Evolutionary conservation across 1,140 invertebrate genomes (phyloP).

Genomic region (Lepidostoma basale): DNA sequence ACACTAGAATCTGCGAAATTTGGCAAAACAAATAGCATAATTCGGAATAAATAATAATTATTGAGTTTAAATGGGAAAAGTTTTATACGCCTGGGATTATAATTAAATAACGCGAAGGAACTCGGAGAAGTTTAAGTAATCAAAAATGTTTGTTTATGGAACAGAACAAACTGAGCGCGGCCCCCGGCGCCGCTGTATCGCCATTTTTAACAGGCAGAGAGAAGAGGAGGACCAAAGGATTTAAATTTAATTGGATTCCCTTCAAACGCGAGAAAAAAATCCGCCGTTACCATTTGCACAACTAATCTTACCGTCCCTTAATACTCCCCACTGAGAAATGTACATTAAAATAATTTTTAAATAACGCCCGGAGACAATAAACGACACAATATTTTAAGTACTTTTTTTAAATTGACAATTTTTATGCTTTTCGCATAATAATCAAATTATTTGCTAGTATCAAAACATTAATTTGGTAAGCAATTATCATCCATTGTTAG

Average conservation of each 20-base stretch:
- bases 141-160: background rate
- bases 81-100: constrained; percentile 1
- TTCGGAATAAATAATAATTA: constrained; percentile 2
- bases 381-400: too few relatives aligned
- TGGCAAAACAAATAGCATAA: background rate
- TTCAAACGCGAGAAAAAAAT: background rate
- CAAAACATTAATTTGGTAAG: too few relatives aligned
- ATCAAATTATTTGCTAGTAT: too few relatives aligned
- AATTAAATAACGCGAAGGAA: constrained; percentile 12
- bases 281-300: too few relatives aligned
- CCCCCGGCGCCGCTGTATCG: background rate
- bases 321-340: too few relatives aligned
- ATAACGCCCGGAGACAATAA: too few relatives aligned
- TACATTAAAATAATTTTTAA: too few relatives aligned
- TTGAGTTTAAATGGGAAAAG: constrained; percentile 19
- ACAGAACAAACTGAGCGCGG: background rate
- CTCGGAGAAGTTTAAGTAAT: constrained; percentile 4
- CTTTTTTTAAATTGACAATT: too few relatives aligned
- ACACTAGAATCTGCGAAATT: too few relatives aligned
- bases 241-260: background rate
- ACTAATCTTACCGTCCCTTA: too few relatives aligned
- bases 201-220: background rate
- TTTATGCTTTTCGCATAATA: too few relatives aligned
- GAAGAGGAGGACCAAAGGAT: background rate
- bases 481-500: too few relatives aligned